Conservation (phyloP, 2,797 vertebrate species). For the Phrynocephalus guinanensis region DNA sequence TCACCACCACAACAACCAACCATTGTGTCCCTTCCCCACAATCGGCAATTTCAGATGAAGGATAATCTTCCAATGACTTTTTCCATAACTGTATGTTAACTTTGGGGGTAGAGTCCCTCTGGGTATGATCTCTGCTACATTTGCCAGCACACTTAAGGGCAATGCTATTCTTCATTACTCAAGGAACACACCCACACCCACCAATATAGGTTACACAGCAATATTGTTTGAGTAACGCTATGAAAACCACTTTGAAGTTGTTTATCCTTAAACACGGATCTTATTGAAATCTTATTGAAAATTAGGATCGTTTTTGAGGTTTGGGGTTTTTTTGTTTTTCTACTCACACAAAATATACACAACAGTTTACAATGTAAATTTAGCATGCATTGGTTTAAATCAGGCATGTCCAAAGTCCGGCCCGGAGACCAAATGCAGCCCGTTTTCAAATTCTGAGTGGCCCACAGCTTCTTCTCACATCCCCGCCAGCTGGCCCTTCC, state of each 20-base stretch:
- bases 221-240: conserved; percentile 46
- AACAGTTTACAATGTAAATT: conserved; percentile 53
- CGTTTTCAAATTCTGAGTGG: too few species aligned
- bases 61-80: background rate
- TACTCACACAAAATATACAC: conserved; percentile 64
- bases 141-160: too few species aligned
- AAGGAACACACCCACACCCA: conserved; percentile 45
- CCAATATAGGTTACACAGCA: background rate
- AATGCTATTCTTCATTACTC: background rate
- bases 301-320: conserved; percentile 48
- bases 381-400: conserved; percentile 47
- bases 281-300: conserved; percentile 13
- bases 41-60: background rate
- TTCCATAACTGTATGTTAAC: too few species aligned
- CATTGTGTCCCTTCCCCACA: background rate
- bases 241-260: background rate
- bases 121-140: too few species aligned
- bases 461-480: too few species aligned
- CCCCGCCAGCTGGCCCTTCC: too few species aligned
- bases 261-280: conserved; percentile 28
- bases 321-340: conserved; percentile 26
- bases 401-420: too few species aligned
- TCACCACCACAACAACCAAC: too few species aligned
- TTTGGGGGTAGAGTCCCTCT: too few species aligned
- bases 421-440: too few species aligned